phyloP scores from a whole-genome alignment of 2,797 vertebrate genomes.

The Squalus acanthias region DNA sequence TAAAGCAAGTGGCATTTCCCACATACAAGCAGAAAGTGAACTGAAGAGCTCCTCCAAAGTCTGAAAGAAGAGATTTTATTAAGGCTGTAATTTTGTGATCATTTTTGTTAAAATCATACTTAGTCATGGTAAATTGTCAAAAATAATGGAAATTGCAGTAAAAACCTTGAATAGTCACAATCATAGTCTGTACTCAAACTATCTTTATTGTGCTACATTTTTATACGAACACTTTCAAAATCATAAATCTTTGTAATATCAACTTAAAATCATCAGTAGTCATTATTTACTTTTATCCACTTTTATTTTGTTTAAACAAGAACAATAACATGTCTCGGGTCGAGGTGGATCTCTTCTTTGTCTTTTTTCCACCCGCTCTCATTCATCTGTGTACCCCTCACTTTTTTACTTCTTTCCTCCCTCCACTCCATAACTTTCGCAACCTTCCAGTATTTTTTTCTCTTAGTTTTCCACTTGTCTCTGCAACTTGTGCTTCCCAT shows the following conservation, averaged over 20 bases:
- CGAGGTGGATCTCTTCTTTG: not conserved
- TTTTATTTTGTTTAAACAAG: not conserved
- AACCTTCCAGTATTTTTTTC: not conserved
- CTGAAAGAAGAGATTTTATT: conserved; percentile 47
- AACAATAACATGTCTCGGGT: not conserved
- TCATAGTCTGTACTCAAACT: not conserved
- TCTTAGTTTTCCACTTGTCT: not conserved
- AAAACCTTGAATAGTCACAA: not conserved
- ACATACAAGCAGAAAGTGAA: conserved; percentile 67
- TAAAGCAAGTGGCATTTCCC: conserved; percentile 63
- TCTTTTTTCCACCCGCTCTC: no score
- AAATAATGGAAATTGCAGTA: not conserved
- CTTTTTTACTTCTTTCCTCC: not conserved
- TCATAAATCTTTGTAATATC: not conserved
- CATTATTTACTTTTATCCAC: not conserved
- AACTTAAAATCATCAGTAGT: not conserved
- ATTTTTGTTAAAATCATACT: not conserved
- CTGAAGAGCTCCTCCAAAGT: conserved; percentile 67
- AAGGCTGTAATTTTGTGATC: not conserved
- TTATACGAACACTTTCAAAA: not conserved
- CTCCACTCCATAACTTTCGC: not conserved
- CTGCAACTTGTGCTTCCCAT: not conserved
- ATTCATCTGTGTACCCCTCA: not conserved
- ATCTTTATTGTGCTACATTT: not conserved
- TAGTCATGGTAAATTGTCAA: not conserved